phyloP scores from a whole-genome alignment of 64 coral and sea anemone species.

The Cladopsammia gracilis region DNA sequence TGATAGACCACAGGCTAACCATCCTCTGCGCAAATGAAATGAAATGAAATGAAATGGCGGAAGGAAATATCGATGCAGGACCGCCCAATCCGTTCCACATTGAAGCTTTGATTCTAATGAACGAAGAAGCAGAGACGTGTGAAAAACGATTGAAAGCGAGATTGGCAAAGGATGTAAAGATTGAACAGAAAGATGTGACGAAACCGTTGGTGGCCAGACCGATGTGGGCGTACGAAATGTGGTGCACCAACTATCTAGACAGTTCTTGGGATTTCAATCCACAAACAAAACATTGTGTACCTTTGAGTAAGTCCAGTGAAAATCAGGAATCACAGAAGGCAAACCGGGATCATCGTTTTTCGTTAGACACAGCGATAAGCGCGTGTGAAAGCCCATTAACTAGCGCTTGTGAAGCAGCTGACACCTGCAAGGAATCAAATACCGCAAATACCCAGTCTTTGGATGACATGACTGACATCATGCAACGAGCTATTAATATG shows the following conservation, averaged over 20 bases:
- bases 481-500: conserved; percentile 1
- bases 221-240: conserved; percentile 40
- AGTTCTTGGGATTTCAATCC: conserved; percentile 11
- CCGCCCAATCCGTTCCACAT: neutral
- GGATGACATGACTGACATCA: neutral
- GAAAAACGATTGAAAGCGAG: conserved; percentile 24
- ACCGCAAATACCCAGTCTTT: neutral
- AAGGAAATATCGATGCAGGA: neutral
- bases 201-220: conserved; percentile 15
- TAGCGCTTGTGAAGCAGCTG: neutral
- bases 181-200: conserved; percentile 30
- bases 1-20: too few relatives aligned
- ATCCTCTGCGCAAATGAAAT: too few relatives aligned
- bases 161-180: conserved; percentile 49
- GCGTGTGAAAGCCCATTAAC: neutral
- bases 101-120: neutral
- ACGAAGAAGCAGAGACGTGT: neutral
- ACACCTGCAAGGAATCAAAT: neutral
- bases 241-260: conserved; percentile 14
- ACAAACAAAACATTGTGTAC: neutral
- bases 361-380: neutral
- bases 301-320: neutral
- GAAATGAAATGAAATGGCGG: neutral
- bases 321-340: neutral
- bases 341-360: neutral